Conservation (phyloP, 2,888 invertebrate genomes). For the Patella depressa region DNA sequence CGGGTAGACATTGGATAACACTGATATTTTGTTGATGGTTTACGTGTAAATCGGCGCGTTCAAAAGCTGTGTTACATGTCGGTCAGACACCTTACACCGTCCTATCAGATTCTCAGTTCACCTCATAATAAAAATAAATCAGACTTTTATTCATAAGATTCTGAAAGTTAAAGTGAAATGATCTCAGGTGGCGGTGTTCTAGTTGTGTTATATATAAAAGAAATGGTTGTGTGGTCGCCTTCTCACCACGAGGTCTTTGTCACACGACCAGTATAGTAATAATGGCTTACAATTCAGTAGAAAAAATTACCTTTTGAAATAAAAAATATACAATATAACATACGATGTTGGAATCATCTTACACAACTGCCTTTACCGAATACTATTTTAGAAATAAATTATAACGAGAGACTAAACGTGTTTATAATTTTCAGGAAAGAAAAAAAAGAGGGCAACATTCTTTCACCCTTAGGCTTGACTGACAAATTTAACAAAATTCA, state of each 20-base stretch:
- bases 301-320: too few relatives aligned
- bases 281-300: too few relatives aligned
- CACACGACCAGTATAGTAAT: too few relatives aligned
- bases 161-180: slow-evolving; percentile 1
- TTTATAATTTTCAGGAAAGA: too few relatives aligned
- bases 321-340: too few relatives aligned
- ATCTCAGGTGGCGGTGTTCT: neutral
- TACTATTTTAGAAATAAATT: too few relatives aligned
- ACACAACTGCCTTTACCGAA: too few relatives aligned
- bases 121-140: neutral
- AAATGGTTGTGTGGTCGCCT: neutral
- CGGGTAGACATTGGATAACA: too few relatives aligned
- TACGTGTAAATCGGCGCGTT: neutral
- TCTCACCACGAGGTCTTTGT: too few relatives aligned
- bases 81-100: neutral
- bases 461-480: neutral
- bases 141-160: neutral
- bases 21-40: neutral
- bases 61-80: neutral
- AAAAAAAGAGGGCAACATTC: too few relatives aligned
- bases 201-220: neutral
- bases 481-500: slow-evolving; percentile 3
- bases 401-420: too few relatives aligned
- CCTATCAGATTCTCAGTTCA: neutral
- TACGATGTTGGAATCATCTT: too few relatives aligned